phyloP scores from a whole-genome alignment of 2,797 vertebrate species.

The Oreochromis mossambicus region DNA sequence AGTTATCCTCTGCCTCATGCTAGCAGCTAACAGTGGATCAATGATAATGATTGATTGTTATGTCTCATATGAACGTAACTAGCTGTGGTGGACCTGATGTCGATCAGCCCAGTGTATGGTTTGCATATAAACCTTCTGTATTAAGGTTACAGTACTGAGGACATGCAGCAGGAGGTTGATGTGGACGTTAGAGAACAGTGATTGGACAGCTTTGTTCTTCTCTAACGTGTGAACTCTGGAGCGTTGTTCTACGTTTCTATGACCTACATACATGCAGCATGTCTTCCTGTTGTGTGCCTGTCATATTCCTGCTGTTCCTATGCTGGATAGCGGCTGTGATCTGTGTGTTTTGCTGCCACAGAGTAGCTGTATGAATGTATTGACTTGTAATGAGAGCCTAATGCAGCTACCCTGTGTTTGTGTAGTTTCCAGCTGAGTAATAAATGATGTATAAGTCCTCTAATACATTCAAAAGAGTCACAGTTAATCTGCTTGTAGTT shows the following conservation, averaged over 20 bases:
- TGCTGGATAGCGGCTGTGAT: neutral
- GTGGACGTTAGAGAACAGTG: neutral
- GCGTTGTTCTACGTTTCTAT: rapidly evolving
- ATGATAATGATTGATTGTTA: neutral
- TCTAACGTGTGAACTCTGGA: neutral
- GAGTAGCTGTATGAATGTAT: neutral
- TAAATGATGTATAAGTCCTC: neutral
- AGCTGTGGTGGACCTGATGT: neutral
- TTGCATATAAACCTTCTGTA: neutral
- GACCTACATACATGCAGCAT: neutral
- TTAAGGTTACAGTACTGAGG: neutral
- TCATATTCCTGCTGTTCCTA: neutral
- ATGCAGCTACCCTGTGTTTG: neutral
- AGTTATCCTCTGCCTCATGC: neutral
- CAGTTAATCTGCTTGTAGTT: neutral
- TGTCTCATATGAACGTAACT: neutral
- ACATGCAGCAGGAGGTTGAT: neutral
- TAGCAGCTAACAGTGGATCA: neutral
- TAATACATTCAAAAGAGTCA: neutral
- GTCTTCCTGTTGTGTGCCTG: neutral
- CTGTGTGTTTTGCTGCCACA: neutral
- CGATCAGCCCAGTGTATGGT: neutral
- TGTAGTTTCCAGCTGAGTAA: neutral
- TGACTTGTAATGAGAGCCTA: conserved; percentile 24
- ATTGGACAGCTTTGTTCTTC: neutral